Evolutionary conservation across 2,113 vertebrate species (phyloP).

Genomic region (Rhinolophus ferrumequinum): DNA sequence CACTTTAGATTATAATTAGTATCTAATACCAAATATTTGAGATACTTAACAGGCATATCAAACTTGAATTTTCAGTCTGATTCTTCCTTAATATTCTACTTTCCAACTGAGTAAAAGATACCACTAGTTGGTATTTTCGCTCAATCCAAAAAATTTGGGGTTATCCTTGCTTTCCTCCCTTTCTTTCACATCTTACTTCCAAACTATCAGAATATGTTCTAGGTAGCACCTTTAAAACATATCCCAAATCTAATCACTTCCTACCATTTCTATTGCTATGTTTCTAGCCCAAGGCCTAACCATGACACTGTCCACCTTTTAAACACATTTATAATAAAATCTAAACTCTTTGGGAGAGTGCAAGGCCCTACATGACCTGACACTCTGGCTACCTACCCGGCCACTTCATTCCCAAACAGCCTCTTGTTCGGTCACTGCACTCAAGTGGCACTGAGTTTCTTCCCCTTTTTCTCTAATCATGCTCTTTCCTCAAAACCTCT

Average conservation of each 20-base stretch:
- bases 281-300: background rate
- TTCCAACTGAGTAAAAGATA: slow-evolving; percentile 37
- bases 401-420: background rate
- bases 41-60: slow-evolving; percentile 33
- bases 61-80: slow-evolving; percentile 35
- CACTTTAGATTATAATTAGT: background rate
- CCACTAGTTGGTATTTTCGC: background rate
- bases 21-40: slow-evolving; percentile 21
- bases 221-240: background rate
- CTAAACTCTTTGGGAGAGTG: background rate
- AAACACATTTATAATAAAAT: slow-evolving; percentile 20
- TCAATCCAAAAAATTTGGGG: background rate
- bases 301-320: background rate
- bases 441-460: background rate
- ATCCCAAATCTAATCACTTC: background rate
- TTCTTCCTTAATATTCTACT: background rate
- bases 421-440: background rate
- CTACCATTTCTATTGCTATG: background rate
- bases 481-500: background rate
- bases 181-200: background rate
- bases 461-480: background rate
- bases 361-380: background rate
- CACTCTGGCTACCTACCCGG: background rate
- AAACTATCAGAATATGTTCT: background rate
- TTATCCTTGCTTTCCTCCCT: background rate